These are phyloP conservation scores for Lipophrys pholis DNA, from an alignment of 2,113 vertebrate species.

Conservation along the genomic window DNA sequence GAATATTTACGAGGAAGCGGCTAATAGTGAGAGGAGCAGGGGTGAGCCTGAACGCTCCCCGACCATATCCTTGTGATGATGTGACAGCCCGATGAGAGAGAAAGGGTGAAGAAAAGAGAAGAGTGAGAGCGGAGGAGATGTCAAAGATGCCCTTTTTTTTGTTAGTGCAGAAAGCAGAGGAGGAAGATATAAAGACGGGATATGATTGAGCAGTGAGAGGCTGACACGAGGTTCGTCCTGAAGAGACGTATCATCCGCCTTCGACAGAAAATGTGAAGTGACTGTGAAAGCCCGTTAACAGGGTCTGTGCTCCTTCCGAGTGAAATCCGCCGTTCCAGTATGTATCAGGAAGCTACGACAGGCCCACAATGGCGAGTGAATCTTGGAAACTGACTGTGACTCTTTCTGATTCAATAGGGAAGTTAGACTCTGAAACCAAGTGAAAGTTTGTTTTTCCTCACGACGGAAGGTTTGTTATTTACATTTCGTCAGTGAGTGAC, in stretches of 20 bases:
- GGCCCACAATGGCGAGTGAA: not conserved
- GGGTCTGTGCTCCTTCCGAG: constrained; percentile 5
- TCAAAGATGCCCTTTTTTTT: constrained; percentile 4
- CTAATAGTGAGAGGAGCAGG: not conserved
- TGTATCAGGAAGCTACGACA: constrained; percentile 5
- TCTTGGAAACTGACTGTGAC: constrained; percentile 7
- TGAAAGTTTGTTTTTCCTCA: too few relatives aligned
- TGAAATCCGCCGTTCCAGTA: not conserved
- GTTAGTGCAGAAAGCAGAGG: not conserved
- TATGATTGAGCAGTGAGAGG: constrained; percentile 27
- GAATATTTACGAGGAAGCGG: constrained; percentile 23
- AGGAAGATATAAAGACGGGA: not conserved
- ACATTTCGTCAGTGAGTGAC: too few relatives aligned
- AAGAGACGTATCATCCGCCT: constrained; percentile 22
- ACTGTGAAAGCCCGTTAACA: constrained; percentile 5
- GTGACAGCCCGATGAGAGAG: not conserved
- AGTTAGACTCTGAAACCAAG: too few relatives aligned
- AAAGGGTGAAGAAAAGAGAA: not conserved
- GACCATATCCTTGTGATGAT: not conserved
- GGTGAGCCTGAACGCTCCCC: constrained; percentile 3
- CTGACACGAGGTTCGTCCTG: constrained; percentile 30
- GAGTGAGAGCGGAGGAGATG: constrained; percentile 5
- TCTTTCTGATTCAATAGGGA: not conserved
- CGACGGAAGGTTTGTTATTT: too few relatives aligned
- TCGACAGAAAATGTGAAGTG: constrained; percentile 31